Conservation (phyloP, 2,888 invertebrate species). For the Ischnura elegans region DNA sequence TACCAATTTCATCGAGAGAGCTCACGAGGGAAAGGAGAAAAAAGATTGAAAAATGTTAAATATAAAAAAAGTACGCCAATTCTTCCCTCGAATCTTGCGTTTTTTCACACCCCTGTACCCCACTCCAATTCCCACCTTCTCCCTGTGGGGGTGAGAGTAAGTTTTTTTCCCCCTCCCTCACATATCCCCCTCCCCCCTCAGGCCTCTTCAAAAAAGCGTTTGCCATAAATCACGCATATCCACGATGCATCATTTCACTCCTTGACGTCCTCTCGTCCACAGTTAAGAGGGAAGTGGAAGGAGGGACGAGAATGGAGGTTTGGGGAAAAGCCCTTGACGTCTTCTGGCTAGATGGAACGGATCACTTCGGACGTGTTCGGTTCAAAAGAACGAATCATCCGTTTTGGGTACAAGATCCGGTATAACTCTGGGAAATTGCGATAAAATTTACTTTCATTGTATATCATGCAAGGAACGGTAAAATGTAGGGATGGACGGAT, state of each 20-base stretch:
- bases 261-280: conserved; percentile 48
- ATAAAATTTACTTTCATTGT: too few relatives aligned
- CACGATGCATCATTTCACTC: conserved; percentile 66
- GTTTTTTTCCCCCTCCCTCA: background rate
- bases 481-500: too few relatives aligned
- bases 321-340: background rate
- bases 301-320: background rate
- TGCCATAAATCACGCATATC: conserved; percentile 66
- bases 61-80: conserved; percentile 4
- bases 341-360: too few relatives aligned
- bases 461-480: too few relatives aligned
- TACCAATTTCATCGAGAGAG: conserved; percentile 12
- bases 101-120: background rate
- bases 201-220: conserved; percentile 60
- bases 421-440: too few relatives aligned
- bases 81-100: background rate
- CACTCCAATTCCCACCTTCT: background rate
- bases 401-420: too few relatives aligned
- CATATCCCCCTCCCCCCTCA: background rate
- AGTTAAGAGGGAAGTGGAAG: background rate
- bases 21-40: background rate
- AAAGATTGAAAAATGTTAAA: background rate
- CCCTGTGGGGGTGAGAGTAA: background rate
- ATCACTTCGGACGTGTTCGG: too few relatives aligned
- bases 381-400: too few relatives aligned